These are phyloP conservation scores for Typhlomys cinereus DNA, from an alignment of 2,113 vertebrate genomes.

Conservation along the genomic window DNA sequence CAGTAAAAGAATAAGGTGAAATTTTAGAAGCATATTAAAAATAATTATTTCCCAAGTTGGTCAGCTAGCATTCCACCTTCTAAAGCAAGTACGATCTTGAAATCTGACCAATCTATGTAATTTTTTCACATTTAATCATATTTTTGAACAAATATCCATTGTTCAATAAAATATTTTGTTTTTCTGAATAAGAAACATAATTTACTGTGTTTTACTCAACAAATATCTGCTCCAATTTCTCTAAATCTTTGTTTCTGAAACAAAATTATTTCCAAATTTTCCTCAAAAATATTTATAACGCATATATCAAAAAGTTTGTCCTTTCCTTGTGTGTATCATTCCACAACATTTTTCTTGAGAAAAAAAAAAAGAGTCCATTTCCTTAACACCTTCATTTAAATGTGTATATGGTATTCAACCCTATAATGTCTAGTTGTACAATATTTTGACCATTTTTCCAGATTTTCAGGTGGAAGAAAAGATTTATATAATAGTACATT, in stretches of 20 bases:
- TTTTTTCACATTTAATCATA: background rate
- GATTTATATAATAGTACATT: background rate
- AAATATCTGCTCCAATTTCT: background rate
- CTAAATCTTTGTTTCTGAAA: background rate
- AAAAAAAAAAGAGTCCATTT: background rate
- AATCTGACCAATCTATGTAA: too few relatives aligned
- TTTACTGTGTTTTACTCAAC: background rate
- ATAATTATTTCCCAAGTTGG: background rate
- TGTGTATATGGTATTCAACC: background rate
- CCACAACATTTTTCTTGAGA: background rate
- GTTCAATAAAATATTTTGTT: too few relatives aligned
- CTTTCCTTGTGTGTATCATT: background rate
- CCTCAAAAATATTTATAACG: background rate
- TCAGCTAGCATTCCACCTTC: background rate
- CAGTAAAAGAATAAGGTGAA: background rate
- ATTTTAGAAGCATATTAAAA: background rate
- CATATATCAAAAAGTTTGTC: background rate
- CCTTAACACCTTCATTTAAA: background rate
- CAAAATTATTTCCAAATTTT: background rate
- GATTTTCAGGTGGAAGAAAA: background rate
- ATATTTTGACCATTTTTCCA: background rate
- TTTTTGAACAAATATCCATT: background rate
- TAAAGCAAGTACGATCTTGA: background rate
- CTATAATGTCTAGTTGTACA: background rate
- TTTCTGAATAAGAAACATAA: too few relatives aligned